Percentiles rank a stretch among this genome's conserved stretches.
Evolutionary conservation across 2,888 invertebrate species (phyloP).

Genomic region (Notodonta ziczac): DNA sequence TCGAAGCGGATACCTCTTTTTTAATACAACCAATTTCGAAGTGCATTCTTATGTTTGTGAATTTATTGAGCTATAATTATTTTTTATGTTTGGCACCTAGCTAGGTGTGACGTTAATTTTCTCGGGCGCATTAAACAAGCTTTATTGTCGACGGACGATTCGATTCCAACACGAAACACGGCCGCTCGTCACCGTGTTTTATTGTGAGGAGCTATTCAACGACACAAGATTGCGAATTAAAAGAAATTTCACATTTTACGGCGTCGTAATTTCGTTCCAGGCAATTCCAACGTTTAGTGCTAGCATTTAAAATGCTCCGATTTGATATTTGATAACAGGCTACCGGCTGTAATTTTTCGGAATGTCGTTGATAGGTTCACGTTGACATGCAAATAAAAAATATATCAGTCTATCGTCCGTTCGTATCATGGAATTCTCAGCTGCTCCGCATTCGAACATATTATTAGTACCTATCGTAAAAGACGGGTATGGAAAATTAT

Average conservation of each 20-base stretch:
- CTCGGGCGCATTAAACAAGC: conserved; percentile 62
- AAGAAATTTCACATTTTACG: conserved; percentile 66
- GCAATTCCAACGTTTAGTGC: conserved; percentile 59
- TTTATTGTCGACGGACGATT: conserved; percentile 62
- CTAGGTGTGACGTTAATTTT: conserved; percentile 66
- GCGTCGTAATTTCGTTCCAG: conserved; percentile 60
- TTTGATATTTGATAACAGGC: conserved; percentile 51
- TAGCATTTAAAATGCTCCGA: conserved; percentile 53
- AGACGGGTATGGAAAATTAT: neutral
- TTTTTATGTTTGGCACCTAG: conserved; percentile 54
- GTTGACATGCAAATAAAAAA: neutral
- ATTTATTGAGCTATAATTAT: conserved; percentile 57
- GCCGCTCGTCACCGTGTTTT: conserved; percentile 56
- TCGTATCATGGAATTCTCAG: neutral
- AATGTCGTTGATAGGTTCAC: conserved; percentile 1
- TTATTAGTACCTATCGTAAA: neutral
- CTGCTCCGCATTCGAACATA: neutral
- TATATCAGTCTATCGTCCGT: neutral
- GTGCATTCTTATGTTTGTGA: conserved; percentile 50
- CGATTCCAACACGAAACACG: conserved; percentile 52
- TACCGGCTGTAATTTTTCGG: conserved; percentile 33
- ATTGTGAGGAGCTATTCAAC: conserved; percentile 60
- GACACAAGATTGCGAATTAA: conserved; percentile 68
- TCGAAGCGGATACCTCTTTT: neutral
- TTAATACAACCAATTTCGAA: conserved; percentile 34